Percentiles rank a stretch among this genome's conserved stretches.
Evolutionary conservation across 1,140 invertebrate genomes (phyloP).

Genomic region (Brachionus angularis): DNA sequence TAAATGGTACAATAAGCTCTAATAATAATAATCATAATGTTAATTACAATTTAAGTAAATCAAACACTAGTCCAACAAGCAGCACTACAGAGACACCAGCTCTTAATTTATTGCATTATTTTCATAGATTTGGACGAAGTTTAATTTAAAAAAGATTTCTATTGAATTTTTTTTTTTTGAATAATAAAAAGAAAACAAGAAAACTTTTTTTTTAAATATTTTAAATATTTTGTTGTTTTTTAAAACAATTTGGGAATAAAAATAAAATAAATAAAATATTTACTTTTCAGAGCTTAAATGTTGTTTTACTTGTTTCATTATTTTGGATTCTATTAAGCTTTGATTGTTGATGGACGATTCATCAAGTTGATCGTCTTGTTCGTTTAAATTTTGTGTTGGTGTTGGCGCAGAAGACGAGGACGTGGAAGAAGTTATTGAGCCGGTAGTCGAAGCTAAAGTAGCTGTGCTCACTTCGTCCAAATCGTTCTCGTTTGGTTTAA

Average conservation of each 20-base stretch:
- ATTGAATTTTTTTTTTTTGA: no score
- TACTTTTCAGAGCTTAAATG: constrained; percentile 40
- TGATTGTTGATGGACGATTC: constrained; percentile 24
- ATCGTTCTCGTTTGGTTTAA: constrained; percentile 1
- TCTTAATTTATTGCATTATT: no score
- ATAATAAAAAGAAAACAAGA: no score
- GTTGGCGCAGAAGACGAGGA: neutral
- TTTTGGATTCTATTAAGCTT: constrained; percentile 35
- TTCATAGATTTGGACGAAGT: no score
- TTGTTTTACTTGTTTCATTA: constrained; percentile 40
- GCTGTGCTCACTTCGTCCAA: constrained; percentile 9
- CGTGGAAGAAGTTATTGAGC: neutral
- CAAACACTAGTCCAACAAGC: no score
- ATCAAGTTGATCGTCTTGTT: constrained; percentile 30
- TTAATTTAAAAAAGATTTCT: no score
- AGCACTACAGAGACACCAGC: no score
- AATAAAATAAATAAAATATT: constrained; percentile 36
- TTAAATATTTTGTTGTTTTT: constrained; percentile 27
- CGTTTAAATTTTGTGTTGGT: neutral
- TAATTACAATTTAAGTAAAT: no score
- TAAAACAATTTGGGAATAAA: constrained; percentile 9
- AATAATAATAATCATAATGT: no score
- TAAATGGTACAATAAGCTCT: no score
- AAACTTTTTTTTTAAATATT: neutral
- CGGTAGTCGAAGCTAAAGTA: neutral